Percentiles rank a stretch among this genome's conserved stretches.
Conservation (phyloP, 2,797 vertebrate species). For the Sardinella longiceps region DNA sequence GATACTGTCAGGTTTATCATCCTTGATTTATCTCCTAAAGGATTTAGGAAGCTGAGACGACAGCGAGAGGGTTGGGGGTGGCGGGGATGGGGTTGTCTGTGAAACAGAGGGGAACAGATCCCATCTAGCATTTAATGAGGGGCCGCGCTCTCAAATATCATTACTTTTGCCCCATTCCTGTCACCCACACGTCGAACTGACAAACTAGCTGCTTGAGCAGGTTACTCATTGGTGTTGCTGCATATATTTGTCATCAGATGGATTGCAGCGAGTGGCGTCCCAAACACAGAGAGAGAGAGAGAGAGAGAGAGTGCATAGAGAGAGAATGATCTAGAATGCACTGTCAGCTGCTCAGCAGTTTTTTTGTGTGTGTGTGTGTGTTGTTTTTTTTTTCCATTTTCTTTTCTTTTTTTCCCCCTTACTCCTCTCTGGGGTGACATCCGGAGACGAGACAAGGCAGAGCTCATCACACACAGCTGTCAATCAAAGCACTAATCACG, state of each 20-base stretch:
- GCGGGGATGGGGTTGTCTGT: neutral
- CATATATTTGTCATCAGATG: slow-evolving; percentile 26
- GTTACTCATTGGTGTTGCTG: slow-evolving; percentile 10
- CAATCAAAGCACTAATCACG: slow-evolving; percentile 54
- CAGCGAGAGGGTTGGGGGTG: neutral
- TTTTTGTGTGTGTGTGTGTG: too few species aligned
- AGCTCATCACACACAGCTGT: slow-evolving; percentile 50
- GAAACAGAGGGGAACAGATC: neutral
- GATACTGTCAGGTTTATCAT: neutral
- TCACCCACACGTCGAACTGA: neutral
- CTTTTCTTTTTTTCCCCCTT: neutral
- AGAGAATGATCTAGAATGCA: slow-evolving; percentile 25
- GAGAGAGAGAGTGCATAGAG: neutral
- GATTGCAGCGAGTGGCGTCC: slow-evolving; percentile 2
- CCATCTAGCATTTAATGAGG: neutral
- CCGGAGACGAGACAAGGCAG: slow-evolving; percentile 40
- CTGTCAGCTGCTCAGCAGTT: slow-evolving; percentile 49
- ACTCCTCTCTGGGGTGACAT: slow-evolving; percentile 29
- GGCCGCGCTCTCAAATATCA: neutral
- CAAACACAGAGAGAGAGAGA: neutral
- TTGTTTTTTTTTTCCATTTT: slow-evolving; percentile 13
- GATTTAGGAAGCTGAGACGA: neutral
- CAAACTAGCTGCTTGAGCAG: slow-evolving; percentile 22
- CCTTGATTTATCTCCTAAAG: neutral
- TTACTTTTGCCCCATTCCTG: neutral